Percentiles rank a stretch among this genome's conserved stretches.
These are phyloP conservation scores for Odontesthes bonariensis DNA, from an alignment of 2,113 vertebrate genomes.

Conservation along the genomic window DNA sequence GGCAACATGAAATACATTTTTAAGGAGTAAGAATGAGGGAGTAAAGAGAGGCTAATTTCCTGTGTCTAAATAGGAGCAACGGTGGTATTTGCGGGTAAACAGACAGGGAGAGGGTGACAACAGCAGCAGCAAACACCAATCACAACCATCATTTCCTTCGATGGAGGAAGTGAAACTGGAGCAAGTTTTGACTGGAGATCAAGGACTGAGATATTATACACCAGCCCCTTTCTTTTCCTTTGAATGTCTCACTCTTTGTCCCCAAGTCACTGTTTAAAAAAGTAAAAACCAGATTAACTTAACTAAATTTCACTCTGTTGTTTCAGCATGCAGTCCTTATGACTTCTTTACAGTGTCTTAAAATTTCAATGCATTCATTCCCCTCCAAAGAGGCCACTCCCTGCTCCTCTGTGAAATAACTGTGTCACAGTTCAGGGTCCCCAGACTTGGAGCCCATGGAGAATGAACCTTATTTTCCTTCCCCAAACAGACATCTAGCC, in stretches of 20 bases:
- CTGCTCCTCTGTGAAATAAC: conserved; percentile 9
- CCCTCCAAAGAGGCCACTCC: conserved; percentile 3
- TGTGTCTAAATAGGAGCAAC: background rate
- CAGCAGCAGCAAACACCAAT: conserved; percentile 55
- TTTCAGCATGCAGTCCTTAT: no score
- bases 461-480: conserved; percentile 1
- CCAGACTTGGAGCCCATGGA: background rate
- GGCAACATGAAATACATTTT: background rate
- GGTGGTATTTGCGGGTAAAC: conserved; percentile 65
- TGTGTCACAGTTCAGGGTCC: conserved; percentile 17
- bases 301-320: no score
- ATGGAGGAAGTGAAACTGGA: conserved; percentile 70
- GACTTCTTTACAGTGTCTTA: no score
- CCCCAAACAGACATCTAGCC: background rate
- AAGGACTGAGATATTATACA: conserved; percentile 35
- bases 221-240: conserved; percentile 1
- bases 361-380: background rate
- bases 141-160: conserved; percentile 54
- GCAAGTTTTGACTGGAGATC: conserved; percentile 58
- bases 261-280: conserved; percentile 3
- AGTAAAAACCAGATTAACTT: background rate
- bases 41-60: conserved; percentile 16
- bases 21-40: background rate
- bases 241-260: background rate
- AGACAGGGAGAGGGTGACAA: conserved; percentile 51